Conservation (phyloP, 2,888 invertebrate species). For the Lycocerus yunnanus region DNA sequence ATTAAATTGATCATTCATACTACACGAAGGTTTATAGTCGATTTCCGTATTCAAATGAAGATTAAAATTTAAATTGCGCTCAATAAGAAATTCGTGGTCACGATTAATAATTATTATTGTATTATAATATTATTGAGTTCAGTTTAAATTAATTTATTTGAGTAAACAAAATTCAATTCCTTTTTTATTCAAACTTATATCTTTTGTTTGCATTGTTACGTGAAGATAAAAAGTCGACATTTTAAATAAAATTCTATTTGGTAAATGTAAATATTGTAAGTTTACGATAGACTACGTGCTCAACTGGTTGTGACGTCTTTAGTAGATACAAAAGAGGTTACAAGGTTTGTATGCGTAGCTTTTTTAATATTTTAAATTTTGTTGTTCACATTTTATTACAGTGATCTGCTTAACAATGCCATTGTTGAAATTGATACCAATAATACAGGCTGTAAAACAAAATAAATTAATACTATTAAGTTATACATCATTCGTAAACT, state of each 20-base stretch:
- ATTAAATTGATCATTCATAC: constrained; percentile 27
- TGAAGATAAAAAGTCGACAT: background rate
- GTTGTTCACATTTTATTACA: background rate
- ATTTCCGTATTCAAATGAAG: constrained; percentile 11
- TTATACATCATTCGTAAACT: too few species aligned
- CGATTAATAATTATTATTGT: background rate
- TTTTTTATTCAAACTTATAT: background rate
- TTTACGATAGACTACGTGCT: background rate
- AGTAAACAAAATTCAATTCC: background rate
- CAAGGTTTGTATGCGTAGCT: background rate
- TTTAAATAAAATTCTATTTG: background rate
- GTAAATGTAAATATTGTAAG: background rate
- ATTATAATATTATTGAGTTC: background rate
- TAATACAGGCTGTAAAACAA: too few species aligned
- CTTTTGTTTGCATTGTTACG: background rate
- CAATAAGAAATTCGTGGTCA: background rate
- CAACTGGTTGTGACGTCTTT: background rate
- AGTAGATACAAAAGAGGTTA: background rate
- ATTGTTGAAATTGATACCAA: background rate
- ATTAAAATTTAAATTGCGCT: background rate
- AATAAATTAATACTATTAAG: too few species aligned
- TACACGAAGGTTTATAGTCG: constrained; percentile 14
- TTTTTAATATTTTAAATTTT: background rate
- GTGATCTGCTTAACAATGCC: background rate
- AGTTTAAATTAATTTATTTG: background rate